Evolutionary conservation across 1,140 invertebrate species (phyloP), one percentile per base, ranked within the genome.

Genomic region (Helicoverpa zea): DNA sequence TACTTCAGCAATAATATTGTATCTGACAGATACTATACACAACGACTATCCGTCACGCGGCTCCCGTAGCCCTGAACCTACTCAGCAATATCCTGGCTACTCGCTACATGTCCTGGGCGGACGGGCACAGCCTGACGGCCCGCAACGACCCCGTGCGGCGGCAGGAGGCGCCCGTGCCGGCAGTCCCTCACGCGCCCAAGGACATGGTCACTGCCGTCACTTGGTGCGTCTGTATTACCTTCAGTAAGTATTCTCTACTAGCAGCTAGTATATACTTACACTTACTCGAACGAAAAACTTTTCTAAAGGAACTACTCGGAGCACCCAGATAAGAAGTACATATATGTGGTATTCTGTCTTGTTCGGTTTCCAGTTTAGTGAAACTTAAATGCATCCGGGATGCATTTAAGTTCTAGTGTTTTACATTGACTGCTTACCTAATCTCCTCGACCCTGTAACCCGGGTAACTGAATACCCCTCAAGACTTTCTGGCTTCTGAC

Each of bases 21-120:
- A 12, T 72, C 18, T 29, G 0, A 0, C 81, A 94, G 92, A 81
- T 91, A 1, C 80, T 96, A 59, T 96, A 95, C 88, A 96, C 96
- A 3, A 95, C 95, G n/a, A 87, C 88, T 5, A 93, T 96, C 0
- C 96, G 95, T 13, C 97, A 97, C 92, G 95, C 96, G 2, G 94
- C 96, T 16, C 96, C 97, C 0, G 95, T 97, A 3, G 94, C 96
- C 0, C 86, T 97, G 30, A 96, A 96, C 86, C 75, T 96, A 12
- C 82, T 97, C 3, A 94, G 95, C 68, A 97, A 97, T 89, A 87
- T 96, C 51, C 66, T 97, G 9, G 90, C 97, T 0, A 89, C 94
- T 68, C 91, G 70, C 35, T 23, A 89, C 51, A 30, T 91, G 23
- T 82, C 88, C n/a, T 86, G 91, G 16, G 87, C 96, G 1, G 95